Conservation (phyloP, 2,113 vertebrate genomes). For the Aspidoscelis tigris region DNA sequence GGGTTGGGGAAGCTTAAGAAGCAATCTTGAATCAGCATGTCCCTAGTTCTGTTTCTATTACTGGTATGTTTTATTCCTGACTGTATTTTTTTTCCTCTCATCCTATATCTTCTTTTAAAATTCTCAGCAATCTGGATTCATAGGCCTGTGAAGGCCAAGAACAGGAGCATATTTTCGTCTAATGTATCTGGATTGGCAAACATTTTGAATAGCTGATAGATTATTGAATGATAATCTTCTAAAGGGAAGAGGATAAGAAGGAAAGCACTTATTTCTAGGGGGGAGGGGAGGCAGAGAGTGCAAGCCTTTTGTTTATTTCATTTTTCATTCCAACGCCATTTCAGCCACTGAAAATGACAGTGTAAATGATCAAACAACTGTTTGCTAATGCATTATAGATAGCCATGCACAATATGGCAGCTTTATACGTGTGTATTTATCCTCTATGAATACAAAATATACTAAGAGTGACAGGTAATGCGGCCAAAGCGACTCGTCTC, state of each 20-base stretch:
- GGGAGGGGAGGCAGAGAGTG: conserved; percentile 9
- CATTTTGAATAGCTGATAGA: conserved; percentile 45
- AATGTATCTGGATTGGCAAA: conserved; percentile 56
- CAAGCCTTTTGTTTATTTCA: conserved; percentile 48
- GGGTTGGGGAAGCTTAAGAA: conserved; percentile 55
- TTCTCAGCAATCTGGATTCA: conserved; percentile 63
- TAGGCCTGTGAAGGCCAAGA: conserved; percentile 59
- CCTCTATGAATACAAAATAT: conserved; percentile 66
- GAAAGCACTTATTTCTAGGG: conserved; percentile 37
- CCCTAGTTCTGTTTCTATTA: conserved; percentile 55
- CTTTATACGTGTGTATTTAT: conserved; percentile 68
- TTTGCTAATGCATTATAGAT: conserved; percentile 68
- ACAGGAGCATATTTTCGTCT: conserved; percentile 51
- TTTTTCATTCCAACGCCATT: conserved; percentile 61
- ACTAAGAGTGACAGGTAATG: conserved; percentile 72
- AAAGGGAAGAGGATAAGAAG: conserved; percentile 15
- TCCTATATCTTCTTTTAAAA: conserved; percentile 37
- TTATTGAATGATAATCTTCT: conserved; percentile 31
- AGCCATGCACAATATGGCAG: conserved; percentile 66
- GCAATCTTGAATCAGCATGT: conserved; percentile 68
- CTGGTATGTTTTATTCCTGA: conserved; percentile 56
- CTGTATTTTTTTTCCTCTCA: conserved; percentile 41
- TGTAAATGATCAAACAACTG: conserved; percentile 69
- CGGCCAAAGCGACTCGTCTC: conserved; percentile 68
- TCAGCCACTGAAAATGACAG: conserved; percentile 56